A percentile compares a stretch with the other conserved stretches of the same genome.
These are phyloP conservation scores for Grammomys dolichurus DNA, from an alignment of 2,113 vertebrate genomes.

Conservation along the genomic window DNA sequence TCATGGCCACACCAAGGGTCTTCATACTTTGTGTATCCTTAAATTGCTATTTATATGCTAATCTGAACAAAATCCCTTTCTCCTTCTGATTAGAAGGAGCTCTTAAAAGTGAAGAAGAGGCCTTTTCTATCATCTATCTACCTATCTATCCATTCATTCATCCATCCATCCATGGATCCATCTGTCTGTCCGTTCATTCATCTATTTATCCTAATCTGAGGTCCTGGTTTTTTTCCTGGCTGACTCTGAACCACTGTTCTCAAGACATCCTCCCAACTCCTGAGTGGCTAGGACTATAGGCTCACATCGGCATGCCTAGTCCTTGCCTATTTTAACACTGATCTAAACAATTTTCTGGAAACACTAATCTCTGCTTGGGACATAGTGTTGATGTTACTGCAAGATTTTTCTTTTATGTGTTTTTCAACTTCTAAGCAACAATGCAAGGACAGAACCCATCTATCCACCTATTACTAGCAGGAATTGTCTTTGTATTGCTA, in stretches of 20 bases:
- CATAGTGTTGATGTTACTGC: neutral
- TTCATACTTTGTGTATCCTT: neutral
- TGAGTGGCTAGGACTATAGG: neutral
- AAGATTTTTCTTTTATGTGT: neutral
- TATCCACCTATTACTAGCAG: neutral
- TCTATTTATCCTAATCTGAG: neutral
- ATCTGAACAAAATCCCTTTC: neutral
- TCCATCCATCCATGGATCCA: neutral
- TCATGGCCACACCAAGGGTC: too few species aligned
- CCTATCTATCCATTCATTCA: neutral
- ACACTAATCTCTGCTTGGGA: neutral
- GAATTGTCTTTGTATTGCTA: neutral
- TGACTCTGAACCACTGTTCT: neutral
- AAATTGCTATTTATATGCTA: neutral
- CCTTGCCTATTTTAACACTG: neutral
- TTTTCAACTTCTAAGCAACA: neutral
- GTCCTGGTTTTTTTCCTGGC: neutral
- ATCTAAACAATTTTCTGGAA: neutral
- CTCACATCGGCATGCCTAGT: too few species aligned
- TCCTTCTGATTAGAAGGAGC: neutral
- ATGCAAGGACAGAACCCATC: neutral
- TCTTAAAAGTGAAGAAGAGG: neutral
- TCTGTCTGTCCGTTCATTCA: neutral
- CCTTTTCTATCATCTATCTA: neutral
- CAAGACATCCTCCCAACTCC: neutral